phyloP scores from a whole-genome alignment of 2,113 vertebrate species.

The Psilopsiagon aymara region DNA sequence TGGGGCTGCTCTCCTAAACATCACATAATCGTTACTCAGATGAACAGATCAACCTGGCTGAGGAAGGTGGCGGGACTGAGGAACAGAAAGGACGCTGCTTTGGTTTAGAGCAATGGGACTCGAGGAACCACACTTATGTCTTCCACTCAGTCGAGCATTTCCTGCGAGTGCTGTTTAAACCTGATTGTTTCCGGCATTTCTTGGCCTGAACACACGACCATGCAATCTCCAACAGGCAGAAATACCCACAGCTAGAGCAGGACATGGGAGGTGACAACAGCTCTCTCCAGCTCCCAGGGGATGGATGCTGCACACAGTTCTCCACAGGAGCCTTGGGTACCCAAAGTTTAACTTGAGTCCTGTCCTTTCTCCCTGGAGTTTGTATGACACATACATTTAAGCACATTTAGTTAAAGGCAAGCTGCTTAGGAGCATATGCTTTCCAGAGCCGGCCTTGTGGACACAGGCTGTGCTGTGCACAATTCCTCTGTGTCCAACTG shows the following conservation, averaged over 20 bases:
- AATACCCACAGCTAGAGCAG: neutral
- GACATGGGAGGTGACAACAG: neutral
- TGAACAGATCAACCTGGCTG: neutral
- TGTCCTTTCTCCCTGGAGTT: neutral
- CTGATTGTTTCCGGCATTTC: neutral
- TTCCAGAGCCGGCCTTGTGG: neutral
- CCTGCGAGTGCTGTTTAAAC: neutral
- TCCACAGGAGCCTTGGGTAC: neutral
- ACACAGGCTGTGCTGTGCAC: neutral
- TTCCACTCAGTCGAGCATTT: fast-evolving
- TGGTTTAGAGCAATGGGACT: neutral
- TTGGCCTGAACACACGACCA: fast-evolving
- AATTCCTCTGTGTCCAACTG: too few relatives aligned
- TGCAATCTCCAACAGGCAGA: neutral
- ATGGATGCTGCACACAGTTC: neutral
- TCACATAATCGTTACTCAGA: neutral
- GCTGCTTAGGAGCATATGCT: neutral
- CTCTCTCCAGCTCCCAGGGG: neutral
- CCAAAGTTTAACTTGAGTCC: too few relatives aligned
- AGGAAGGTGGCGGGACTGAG: neutral
- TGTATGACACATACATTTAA: neutral
- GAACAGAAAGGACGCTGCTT: neutral
- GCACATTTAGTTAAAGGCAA: neutral
- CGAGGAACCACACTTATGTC: neutral
- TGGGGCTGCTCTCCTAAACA: neutral